phyloP scores from a whole-genome alignment of 2,113 vertebrate genomes.

The Gavialis gangeticus region DNA sequence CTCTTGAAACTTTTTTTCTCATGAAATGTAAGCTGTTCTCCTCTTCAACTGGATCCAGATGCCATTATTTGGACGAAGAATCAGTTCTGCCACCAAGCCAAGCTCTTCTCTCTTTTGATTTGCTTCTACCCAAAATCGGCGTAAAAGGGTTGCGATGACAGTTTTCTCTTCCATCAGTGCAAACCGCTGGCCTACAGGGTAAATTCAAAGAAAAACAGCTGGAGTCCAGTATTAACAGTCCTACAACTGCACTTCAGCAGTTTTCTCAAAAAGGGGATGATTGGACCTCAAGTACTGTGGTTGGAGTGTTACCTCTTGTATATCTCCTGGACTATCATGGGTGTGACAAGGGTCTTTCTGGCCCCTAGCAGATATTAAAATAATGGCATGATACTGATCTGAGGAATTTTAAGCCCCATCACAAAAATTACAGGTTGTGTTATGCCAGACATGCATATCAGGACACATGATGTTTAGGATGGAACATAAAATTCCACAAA shows the following conservation, averaged over 20 bases:
- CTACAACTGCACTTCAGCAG: not conserved
- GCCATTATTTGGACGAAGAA: constrained; percentile 82
- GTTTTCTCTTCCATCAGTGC: constrained; percentile 86
- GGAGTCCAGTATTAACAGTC: not conserved
- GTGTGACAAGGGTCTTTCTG: too few species aligned
- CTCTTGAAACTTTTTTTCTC: not conserved
- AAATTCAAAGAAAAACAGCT: not conserved
- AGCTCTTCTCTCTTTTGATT: constrained; percentile 82
- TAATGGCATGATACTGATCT: too few species aligned
- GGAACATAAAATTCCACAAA: too few species aligned
- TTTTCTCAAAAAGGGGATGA: not conserved
- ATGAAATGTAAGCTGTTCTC: not conserved
- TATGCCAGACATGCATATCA: too few species aligned
- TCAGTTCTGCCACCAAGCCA: constrained; percentile 75
- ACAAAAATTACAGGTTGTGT: too few species aligned
- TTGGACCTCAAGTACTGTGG: too few species aligned
- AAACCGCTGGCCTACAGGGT: constrained; percentile 81
- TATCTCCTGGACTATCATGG: too few species aligned
- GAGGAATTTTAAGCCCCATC: too few species aligned
- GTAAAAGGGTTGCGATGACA: constrained; percentile 79
- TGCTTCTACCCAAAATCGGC: constrained; percentile 80
- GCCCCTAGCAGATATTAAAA: too few species aligned
- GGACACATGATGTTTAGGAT: too few species aligned
- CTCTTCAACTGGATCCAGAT: constrained; percentile 84
- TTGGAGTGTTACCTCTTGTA: not conserved